These are phyloP conservation scores for Montipora sp. DNA, from an alignment of 64 coral and sea anemone species.

Conservation along the genomic window DNA sequence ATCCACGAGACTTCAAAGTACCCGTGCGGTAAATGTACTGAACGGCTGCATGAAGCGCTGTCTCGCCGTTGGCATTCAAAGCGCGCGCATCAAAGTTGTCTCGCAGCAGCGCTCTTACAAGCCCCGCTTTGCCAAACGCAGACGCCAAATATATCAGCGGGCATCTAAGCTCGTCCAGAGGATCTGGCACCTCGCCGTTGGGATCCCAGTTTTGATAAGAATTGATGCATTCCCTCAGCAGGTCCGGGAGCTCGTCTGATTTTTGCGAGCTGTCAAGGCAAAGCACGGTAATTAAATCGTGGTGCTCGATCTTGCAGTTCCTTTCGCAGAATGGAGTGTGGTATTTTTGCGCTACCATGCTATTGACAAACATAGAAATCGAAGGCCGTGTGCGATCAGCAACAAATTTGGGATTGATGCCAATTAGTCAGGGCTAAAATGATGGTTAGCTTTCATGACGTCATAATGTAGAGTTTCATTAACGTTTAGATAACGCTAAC, in stretches of 20 bases:
- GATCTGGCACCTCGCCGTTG: constrained; percentile 37
- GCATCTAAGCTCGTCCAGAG: constrained; percentile 18
- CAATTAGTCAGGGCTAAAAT: neutral
- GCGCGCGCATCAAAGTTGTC: constrained; percentile 8
- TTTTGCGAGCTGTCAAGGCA: constrained; percentile 55
- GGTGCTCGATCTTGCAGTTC: constrained; percentile 47
- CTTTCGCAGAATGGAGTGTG: constrained; percentile 33
- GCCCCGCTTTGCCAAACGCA: constrained; percentile 6
- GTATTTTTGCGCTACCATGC: constrained; percentile 41
- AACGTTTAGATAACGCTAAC: too few relatives aligned
- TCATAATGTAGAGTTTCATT: neutral
- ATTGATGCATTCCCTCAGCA: constrained; percentile 36
- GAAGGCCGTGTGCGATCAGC: neutral
- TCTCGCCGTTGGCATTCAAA: neutral
- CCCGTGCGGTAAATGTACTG: constrained; percentile 29
- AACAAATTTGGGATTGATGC: neutral
- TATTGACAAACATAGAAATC: neutral
- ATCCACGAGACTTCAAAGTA: neutral
- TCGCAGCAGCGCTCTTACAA: constrained; percentile 1
- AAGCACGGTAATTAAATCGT: constrained; percentile 21
- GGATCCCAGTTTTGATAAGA: constrained; percentile 33
- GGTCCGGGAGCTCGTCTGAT: constrained; percentile 31
- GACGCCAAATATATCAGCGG: constrained; percentile 32
- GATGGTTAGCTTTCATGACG: constrained; percentile 20
- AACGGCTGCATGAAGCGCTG: constrained; percentile 5